phyloP scores from a whole-genome alignment of 2,797 vertebrate genomes.

The Kryptolebias ocellatus region DNA sequence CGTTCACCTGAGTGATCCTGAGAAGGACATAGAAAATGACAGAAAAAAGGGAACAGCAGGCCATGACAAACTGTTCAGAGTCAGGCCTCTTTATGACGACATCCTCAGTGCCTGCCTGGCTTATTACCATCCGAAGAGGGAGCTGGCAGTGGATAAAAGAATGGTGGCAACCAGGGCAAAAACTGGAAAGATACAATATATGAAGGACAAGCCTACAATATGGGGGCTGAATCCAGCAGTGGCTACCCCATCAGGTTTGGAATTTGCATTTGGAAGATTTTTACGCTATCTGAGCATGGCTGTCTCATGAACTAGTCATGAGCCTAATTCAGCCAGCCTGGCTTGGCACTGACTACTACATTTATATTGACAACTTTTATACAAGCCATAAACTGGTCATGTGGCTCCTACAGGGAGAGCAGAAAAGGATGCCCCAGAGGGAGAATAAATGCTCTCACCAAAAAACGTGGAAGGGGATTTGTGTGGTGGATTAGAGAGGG shows the following conservation, averaged over 20 bases:
- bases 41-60: no score
- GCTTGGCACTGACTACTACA: neutral
- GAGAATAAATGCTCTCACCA: neutral
- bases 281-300: neutral
- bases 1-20: no score
- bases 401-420: neutral
- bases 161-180: no score
- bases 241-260: neutral
- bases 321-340: neutral
- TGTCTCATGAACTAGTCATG: neutral
- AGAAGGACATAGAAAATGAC: no score
- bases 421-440: neutral
- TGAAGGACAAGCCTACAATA: slow-evolving; percentile 21
- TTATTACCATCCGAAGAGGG: no score
- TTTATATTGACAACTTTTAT: neutral
- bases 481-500: no score
- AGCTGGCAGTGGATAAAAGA: no score
- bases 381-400: neutral
- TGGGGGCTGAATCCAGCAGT: neutral
- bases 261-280: neutral
- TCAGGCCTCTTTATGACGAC: no score
- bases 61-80: no score
- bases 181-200: slow-evolving; percentile 11
- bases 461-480: neutral
- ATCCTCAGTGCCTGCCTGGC: no score